Conservation (phyloP, 2,113 vertebrate genomes). For the Saccopteryx leptura region DNA sequence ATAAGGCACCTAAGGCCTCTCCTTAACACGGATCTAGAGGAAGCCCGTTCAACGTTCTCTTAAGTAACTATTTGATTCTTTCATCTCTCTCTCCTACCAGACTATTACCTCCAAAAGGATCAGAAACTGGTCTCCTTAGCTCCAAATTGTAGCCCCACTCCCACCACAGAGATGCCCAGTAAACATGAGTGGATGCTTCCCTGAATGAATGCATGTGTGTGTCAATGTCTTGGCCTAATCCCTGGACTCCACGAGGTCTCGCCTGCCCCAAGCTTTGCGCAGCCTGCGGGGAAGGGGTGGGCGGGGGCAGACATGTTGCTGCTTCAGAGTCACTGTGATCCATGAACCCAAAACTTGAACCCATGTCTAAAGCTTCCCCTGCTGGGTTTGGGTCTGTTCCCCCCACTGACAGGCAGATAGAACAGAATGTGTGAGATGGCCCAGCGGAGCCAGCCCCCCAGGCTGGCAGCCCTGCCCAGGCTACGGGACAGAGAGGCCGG, state of each 20-base stretch:
- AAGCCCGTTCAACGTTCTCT: not conserved
- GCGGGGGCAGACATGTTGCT: not conserved
- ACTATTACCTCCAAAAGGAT: not conserved
- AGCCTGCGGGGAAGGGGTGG: not conserved
- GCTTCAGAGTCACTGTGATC: not conserved
- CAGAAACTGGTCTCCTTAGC: not conserved
- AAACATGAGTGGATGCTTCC: not conserved
- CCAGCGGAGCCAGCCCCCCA: not conserved
- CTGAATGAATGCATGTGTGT: rapidly evolving
- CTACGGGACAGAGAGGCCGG: not conserved
- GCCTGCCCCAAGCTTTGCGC: not conserved
- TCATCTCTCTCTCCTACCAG: not conserved
- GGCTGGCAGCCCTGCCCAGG: not conserved
- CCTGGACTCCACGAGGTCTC: rapidly evolving
- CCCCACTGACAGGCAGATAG: not conserved
- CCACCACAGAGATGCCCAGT: rapidly evolving
- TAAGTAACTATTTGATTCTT: not conserved
- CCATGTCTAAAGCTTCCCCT: not conserved
- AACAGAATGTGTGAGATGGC: not conserved
- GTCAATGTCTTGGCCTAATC: not conserved
- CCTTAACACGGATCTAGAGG: not conserved
- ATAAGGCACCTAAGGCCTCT: rapidly evolving
- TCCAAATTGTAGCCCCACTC: not conserved
- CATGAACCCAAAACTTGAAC: not conserved
- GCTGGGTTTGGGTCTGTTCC: not conserved